Evolutionary conservation across 2,113 vertebrate species (phyloP), one percentile per base, ranked within the genome.

Genomic region (Tragulus kanchil): DNA sequence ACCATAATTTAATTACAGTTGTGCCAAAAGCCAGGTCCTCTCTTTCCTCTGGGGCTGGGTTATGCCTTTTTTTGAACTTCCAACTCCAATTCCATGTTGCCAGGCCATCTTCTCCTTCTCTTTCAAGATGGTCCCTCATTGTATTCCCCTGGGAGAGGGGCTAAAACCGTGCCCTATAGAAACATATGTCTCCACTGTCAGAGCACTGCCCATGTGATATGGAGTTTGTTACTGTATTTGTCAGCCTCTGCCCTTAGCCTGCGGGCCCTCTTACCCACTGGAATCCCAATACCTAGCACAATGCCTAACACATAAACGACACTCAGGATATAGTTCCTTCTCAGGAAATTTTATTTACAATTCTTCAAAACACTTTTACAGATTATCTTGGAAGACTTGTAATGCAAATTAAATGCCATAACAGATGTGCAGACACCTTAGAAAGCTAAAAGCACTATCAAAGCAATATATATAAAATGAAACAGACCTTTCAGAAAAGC

Each of bases 391-490:
- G 58, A 87, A 85, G 93, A 90, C 56, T 81, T 93, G 36, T 11
- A 54, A 6, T 23, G 77, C 48, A 71, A 42, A 45, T 78, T 54
- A 93, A 85, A 77, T 90, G 25, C 42, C 52, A 5, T 42, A 19
- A 64, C 8, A 89, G 64, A 52, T 17, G 11, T 31, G 58, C 50
- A 89, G 93, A n/a, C 52, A 65, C 28, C 7, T 58, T 28, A 61
- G 79, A 77, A 93, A 79, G 17, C 42, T 28, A 89, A 84, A 82
- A 85, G 52, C 54, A n/a, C 25, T 58, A 8, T 48, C 31, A 65
- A 92, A 93, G 84, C 62, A 79, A 48, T 50, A 62, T 61, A n/a
- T 67, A 59, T 84, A 54, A 92, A 62, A 86, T 23, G 17, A 73
- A 78, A 45, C 31, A 69, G 56, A 6, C 2, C 8, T 69, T 86